phyloP scores from a whole-genome alignment of 2,113 vertebrate species.

The Pterophyllum scalare region DNA sequence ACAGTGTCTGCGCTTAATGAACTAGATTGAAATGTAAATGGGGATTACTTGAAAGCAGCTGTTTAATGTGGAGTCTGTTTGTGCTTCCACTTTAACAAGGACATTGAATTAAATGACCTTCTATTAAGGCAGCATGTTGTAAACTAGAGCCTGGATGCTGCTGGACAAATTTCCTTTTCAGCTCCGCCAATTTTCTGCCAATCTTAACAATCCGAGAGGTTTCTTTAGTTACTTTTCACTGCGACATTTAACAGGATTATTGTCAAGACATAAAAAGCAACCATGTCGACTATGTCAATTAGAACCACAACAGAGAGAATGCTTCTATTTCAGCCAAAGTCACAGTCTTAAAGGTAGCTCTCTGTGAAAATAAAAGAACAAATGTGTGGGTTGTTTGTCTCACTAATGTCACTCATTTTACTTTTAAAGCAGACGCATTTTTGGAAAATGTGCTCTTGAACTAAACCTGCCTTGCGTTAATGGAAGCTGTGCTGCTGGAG shows the following conservation, averaged over 20 bases:
- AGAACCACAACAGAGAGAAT: constrained; percentile 18
- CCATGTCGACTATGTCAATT: constrained; percentile 40
- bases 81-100: constrained; percentile 56
- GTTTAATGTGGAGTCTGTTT: constrained; percentile 67
- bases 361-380: constrained; percentile 42
- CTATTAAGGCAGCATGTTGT: not conserved
- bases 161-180: constrained; percentile 24
- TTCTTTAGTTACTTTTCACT: not conserved
- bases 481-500: constrained; percentile 60
- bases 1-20: constrained; percentile 54
- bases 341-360: constrained; percentile 46
- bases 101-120: constrained; percentile 43
- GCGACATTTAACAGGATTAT: constrained; percentile 38
- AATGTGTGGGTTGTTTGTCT: constrained; percentile 63
- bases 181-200: not conserved
- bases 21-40: constrained; percentile 69
- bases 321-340: constrained; percentile 21
- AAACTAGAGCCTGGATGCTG: not conserved
- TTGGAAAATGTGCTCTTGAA: constrained; percentile 71
- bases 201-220: not conserved
- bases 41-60: constrained; percentile 63
- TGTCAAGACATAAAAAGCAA: constrained; percentile 17
- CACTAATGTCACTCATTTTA: constrained; percentile 72
- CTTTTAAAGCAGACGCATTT: constrained; percentile 74
- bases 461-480: constrained; percentile 61